These are phyloP conservation scores for Drosophila littoralis DNA, from an alignment of 1,140 invertebrate genomes.

Conservation along the genomic window DNA sequence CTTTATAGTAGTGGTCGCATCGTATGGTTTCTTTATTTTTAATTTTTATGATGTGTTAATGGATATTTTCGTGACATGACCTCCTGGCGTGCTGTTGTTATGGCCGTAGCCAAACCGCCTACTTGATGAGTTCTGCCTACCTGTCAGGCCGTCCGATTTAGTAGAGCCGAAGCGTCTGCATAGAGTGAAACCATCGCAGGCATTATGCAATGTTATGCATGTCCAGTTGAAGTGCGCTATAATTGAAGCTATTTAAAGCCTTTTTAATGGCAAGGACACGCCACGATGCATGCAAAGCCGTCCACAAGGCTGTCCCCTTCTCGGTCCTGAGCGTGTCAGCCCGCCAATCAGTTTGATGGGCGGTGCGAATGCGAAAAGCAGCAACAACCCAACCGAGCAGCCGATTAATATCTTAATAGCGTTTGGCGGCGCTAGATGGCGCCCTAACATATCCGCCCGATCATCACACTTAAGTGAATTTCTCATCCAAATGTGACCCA, in stretches of 20 bases:
- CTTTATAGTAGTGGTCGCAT: constrained; percentile 28
- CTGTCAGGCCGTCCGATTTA: constrained; percentile 32
- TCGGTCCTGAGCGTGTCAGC: constrained; percentile 17
- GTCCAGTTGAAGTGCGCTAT: constrained; percentile 40
- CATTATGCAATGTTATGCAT: constrained; percentile 66
- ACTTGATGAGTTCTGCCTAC: constrained; percentile 63
- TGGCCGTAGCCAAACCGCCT: constrained; percentile 48
- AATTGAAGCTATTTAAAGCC: constrained; percentile 79
- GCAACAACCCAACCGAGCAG: background rate
- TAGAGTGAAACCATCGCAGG: constrained; percentile 22
- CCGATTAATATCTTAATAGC: constrained; percentile 38
- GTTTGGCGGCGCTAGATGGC: constrained; percentile 54
- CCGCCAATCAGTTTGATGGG: constrained; percentile 56
- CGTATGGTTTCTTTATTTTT: constrained; percentile 82
- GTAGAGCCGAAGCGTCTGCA: constrained; percentile 37
- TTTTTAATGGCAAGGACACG: constrained; percentile 72
- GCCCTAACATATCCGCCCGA: constrained; percentile 55
- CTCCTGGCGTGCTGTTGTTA: constrained; percentile 68
- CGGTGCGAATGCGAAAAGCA: constrained; percentile 19
- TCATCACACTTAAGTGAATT: constrained; percentile 73
- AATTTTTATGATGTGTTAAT: constrained; percentile 83
- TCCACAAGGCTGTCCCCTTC: constrained; percentile 41
- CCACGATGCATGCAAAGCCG: constrained; percentile 42
- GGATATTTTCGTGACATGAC: constrained; percentile 82
- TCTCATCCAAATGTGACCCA: constrained; percentile 66